These are phyloP conservation scores for Axea sp. DNA, from an alignment of 2,888 invertebrate species.

Conservation along the genomic window DNA sequence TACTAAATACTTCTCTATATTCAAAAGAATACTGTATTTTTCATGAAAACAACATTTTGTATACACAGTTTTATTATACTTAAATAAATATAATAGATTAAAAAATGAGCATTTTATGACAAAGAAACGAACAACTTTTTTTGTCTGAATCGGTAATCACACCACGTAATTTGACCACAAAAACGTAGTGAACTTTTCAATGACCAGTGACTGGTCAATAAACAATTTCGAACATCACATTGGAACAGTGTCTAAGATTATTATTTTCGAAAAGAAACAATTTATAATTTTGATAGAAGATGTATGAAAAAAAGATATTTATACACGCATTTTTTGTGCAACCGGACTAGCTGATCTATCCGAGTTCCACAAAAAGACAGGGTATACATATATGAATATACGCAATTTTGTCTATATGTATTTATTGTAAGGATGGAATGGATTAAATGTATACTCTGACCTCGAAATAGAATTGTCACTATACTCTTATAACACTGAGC, in stretches of 20 bases:
- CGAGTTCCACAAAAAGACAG: conserved; percentile 23
- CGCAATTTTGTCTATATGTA: conserved; percentile 22
- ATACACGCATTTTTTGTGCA: conserved; percentile 27
- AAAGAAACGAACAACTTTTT: neutral
- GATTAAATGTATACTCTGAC: conserved; percentile 20
- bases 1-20: conserved; percentile 23
- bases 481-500: conserved; percentile 1
- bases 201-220: conserved; percentile 22
- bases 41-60: conserved; percentile 42
- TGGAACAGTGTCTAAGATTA: neutral
- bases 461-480: conserved; percentile 19
- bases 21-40: conserved; percentile 43
- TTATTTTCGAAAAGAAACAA: conserved; percentile 2
- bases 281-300: conserved; percentile 11
- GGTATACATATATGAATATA: conserved; percentile 28
- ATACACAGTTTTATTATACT: conserved; percentile 41
- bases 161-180: no score
- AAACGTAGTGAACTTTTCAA: neutral
- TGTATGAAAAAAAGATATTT: neutral
- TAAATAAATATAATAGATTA: conserved; percentile 16
- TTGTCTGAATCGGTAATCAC: neutral
- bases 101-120: neutral
- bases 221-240: conserved; percentile 8
- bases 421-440: conserved; percentile 12
- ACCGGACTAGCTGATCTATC: neutral